Conservation (phyloP, 1,140 invertebrate species). For the Cherax destructor region DNA sequence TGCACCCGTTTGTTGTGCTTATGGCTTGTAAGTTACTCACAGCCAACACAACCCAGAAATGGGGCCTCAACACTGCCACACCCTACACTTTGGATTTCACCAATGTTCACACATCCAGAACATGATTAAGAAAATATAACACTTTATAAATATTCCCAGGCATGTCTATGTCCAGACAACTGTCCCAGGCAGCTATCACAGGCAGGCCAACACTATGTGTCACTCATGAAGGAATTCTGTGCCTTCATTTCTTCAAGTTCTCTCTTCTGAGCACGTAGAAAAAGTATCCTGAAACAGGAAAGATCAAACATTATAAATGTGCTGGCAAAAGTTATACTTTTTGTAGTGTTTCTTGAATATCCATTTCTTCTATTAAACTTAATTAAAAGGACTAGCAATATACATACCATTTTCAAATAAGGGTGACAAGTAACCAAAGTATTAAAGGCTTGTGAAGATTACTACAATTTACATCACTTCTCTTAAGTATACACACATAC, state of each 20-base stretch:
- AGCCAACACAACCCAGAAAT: slow-evolving; percentile 12
- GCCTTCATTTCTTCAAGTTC: slow-evolving; percentile 82
- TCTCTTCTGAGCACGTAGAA: slow-evolving; percentile 73
- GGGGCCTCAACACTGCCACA: slow-evolving; percentile 51
- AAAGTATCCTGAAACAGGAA: slow-evolving; percentile 72
- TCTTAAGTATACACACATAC: too few species aligned
- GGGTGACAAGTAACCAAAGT: too few species aligned
- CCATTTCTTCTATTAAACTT: too few species aligned
- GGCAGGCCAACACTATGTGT: slow-evolving; percentile 74
- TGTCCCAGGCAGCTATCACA: slow-evolving; percentile 68
- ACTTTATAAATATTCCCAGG: slow-evolving; percentile 70
- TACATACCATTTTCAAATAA: too few species aligned
- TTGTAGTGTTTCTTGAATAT: too few species aligned
- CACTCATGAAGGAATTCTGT: slow-evolving; percentile 93
- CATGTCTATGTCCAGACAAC: slow-evolving; percentile 65
- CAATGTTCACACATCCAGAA: slow-evolving; percentile 64
- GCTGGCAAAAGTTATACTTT: too few species aligned
- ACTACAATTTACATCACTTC: too few species aligned
- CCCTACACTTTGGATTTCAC: slow-evolving; percentile 63
- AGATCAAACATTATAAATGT: not conserved
- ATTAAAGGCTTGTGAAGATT: too few species aligned
- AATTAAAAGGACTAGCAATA: too few species aligned
- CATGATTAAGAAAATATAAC: slow-evolving; percentile 70
- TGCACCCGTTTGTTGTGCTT: slow-evolving; percentile 23
- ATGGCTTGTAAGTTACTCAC: slow-evolving; percentile 8